phyloP scores from a whole-genome alignment of 2,113 vertebrate species.

The Solenodon paradoxus region DNA sequence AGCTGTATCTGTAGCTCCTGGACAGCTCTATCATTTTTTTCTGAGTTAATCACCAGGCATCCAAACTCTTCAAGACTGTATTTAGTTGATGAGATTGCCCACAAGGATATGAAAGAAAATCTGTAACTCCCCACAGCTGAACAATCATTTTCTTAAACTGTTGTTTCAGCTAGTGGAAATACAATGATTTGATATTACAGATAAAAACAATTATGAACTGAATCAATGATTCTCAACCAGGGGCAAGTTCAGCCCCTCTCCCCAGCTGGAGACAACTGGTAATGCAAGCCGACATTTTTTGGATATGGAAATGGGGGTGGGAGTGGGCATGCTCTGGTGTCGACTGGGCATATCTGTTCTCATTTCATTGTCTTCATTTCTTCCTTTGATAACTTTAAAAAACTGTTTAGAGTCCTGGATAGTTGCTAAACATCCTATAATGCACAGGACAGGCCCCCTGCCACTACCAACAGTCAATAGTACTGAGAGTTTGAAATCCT shows the following conservation, averaged over 20 bases:
- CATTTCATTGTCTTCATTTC: not conserved
- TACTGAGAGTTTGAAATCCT: not conserved
- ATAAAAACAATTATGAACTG: not conserved
- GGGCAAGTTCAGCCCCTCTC: not conserved
- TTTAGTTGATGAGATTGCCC: not conserved
- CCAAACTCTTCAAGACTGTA: not conserved
- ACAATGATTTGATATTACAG: not conserved
- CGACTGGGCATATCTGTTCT: not conserved
- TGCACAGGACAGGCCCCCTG: not conserved
- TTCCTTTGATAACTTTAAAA: not conserved
- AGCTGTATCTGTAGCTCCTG: not conserved
- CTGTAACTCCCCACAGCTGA: not conserved
- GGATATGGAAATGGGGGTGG: not conserved
- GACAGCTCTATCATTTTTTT: not conserved
- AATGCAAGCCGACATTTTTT: not conserved
- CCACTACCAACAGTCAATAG: not conserved
- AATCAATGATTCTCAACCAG: not conserved
- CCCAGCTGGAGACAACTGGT: not conserved
- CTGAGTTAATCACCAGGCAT: not conserved
- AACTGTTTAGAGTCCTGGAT: not conserved
- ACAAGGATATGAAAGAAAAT: not conserved
- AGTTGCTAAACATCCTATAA: not conserved
- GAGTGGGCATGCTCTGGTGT: not conserved
- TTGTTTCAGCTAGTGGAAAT: not conserved
- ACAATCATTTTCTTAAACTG: not conserved